Evolutionary conservation across 2,797 vertebrate species (phyloP).

Genomic region (Lindbergichthys nudifrons): DNA sequence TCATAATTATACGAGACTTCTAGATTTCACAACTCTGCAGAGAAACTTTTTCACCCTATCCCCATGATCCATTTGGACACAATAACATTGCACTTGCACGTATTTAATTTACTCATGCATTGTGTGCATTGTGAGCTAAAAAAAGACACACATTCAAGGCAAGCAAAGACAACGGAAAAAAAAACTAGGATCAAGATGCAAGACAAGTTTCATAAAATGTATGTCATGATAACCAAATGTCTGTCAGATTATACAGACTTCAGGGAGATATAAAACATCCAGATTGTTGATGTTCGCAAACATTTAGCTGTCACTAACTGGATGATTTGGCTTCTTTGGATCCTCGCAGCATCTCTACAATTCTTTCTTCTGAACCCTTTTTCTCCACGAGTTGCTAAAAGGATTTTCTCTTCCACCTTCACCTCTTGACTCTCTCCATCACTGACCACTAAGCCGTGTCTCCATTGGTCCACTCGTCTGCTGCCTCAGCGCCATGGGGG

Average conservation of each 20-base stretch:
- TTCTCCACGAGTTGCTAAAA: background rate
- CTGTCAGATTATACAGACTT: background rate
- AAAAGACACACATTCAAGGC: background rate
- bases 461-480: conserved; percentile 42
- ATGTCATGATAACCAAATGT: too few species aligned
- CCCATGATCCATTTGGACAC: too few species aligned
- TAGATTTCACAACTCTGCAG: too few species aligned
- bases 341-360: background rate
- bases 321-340: background rate
- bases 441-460: conserved; percentile 23
- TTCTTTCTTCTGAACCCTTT: background rate
- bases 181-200: background rate
- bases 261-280: background rate
- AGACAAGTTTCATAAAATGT: background rate
- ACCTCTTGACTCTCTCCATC: conserved; percentile 26
- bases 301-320: background rate
- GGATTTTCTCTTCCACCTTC: conserved; percentile 9
- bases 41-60: too few species aligned
- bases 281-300: too few species aligned
- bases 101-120: too few species aligned
- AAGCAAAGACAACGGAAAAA: background rate
- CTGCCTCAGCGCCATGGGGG: conserved; percentile 39
- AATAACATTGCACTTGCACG: too few species aligned
- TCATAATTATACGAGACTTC: too few species aligned
- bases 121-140: background rate